Conservation (phyloP, 1,140 invertebrate species). For the Apis mellifera region Amel_HAv3.1 CM009937.2:9366001-9366500, state of each 20-base stretch:
- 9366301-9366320: neutral
- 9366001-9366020: slow-evolving; percentile 47
- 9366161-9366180: neutral
- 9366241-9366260: slow-evolving; percentile 37
- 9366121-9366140: no score
- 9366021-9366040: slow-evolving; percentile 48
- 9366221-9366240: slow-evolving; percentile 39
- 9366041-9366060: slow-evolving; percentile 53
- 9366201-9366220: slow-evolving; percentile 16
- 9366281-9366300: neutral
- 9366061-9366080: slow-evolving; percentile 42
- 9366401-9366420: no score
- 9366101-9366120: no score
- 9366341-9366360: neutral
- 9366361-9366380: no score
- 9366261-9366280: slow-evolving; percentile 13
- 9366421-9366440: no score
- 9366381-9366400: no score
- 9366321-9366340: slow-evolving; percentile 1
- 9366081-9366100: neutral
- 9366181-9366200: slow-evolving; percentile 14
- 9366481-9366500: no score
- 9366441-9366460: no score
- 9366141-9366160: slow-evolving; percentile 1
- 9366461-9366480: no score